Base-by-base conservation (phyloP, 1,140 invertebrate species). In the Anthonomus grandis region DNA sequence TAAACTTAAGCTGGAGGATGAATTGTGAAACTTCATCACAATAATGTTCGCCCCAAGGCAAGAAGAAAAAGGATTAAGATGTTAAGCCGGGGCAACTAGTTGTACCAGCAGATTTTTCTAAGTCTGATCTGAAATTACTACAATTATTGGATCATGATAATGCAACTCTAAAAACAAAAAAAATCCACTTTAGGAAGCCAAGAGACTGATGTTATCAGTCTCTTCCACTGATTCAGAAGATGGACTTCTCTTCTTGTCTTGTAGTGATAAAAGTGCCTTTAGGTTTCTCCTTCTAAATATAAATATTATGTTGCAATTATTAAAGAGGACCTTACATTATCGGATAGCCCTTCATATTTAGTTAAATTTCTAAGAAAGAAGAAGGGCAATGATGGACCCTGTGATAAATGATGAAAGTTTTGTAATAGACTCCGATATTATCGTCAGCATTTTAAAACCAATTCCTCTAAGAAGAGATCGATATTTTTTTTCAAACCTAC, bases 311-410 rank as follows among this genome's bases (percentile, higher is more conserved):
- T 31, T 31, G 27, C 6, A 31, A 8, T 31, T 8, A 31, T 31
- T 31, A n/a, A 31, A n/a, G 27, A 31, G n/a, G 27, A 31, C 6
- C n/a, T 13, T 23, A 18, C 5, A 39, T 5, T 5, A 10, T 10
- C 38, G 17, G 6, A 39, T 18, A 13, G 10, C 17, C 38, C 10
- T 13, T 39, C 17, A 13, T 39, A 39, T 13, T 39, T 6, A 10
- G 17, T 39, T 15, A 39, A 13, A 6, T 39, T 18, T 13, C 13
- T 47, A 52, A 47, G n/a, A 17, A 37, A 42, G n/a, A n/a, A n/a
- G n/a, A 48, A 51, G 53, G 53, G 19, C 22, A 39, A 57, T 18
- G 17, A 24, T 21, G 13, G n/a, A n/a, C n/a, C n/a, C n/a, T n/a
- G n/a, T n/a, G n/a, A n/a, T n/a, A n/a, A n/a, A n/a, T n/a, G n/a